phyloP scores from a whole-genome alignment of 2,888 invertebrate species.

The Odontomyia ornata region DNA sequence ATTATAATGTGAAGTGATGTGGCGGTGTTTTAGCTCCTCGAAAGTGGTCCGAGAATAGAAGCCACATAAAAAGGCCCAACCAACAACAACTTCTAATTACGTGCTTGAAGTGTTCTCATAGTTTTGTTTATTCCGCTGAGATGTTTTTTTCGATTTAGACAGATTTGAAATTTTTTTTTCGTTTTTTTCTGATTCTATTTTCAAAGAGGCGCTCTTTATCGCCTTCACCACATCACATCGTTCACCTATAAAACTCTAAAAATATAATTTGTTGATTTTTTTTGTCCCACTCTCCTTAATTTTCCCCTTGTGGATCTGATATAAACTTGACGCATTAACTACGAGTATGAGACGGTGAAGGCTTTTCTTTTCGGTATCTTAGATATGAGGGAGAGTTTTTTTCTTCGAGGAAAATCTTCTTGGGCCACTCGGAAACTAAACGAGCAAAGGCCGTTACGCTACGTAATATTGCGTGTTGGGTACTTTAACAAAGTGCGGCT shows the following conservation, averaged over 20 bases:
- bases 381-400: no score
- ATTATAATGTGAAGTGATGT: slow-evolving; percentile 10
- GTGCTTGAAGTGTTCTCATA: slow-evolving; percentile 41
- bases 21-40: slow-evolving; percentile 22
- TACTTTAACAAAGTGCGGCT: background rate
- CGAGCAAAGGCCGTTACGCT: no score
- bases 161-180: slow-evolving; percentile 10
- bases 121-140: slow-evolving; percentile 34
- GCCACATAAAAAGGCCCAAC: slow-evolving; percentile 13
- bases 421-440: no score
- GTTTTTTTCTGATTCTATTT: slow-evolving; percentile 20
- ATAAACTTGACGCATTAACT: slow-evolving; percentile 10
- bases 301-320: background rate
- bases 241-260: slow-evolving; percentile 34
- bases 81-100: slow-evolving; percentile 44
- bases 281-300: background rate
- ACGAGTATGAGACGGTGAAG: background rate
- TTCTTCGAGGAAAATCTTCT: no score
- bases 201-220: background rate
- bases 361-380: background rate
- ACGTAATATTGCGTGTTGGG: background rate
- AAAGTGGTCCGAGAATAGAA: slow-evolving; percentile 34
- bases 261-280: slow-evolving; percentile 11
- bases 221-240: slow-evolving; percentile 3
- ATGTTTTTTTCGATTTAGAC: background rate